phyloP scores from a whole-genome alignment of 2,113 vertebrate genomes.

The Todiramphus saurophagus region DNA sequence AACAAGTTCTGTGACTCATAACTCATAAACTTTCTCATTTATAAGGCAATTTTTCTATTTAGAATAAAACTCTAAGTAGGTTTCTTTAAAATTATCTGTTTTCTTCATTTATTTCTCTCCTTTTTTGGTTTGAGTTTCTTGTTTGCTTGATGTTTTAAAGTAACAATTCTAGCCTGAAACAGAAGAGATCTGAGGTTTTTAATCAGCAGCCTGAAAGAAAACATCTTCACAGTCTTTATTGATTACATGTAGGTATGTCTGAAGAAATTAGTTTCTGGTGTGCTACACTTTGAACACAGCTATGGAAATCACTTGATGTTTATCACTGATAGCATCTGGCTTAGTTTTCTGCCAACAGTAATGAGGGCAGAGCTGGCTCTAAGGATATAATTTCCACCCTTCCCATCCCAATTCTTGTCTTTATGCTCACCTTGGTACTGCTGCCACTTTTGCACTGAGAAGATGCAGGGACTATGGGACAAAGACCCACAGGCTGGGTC shows the following conservation, averaged over 20 bases:
- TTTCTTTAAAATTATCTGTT: background rate
- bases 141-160: background rate
- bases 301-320: background rate
- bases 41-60: background rate
- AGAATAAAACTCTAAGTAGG: background rate
- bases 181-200: background rate
- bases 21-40: background rate
- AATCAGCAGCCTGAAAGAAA: background rate
- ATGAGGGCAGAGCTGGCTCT: background rate
- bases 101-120: background rate
- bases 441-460: background rate
- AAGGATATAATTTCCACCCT: background rate
- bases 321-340: background rate
- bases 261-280: background rate
- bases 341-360: background rate
- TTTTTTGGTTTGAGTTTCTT: background rate
- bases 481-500: background rate
- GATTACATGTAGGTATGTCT: background rate
- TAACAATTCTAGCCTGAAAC: background rate
- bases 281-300: background rate
- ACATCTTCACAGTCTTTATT: background rate
- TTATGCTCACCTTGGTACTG: background rate
- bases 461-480: background rate
- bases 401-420: background rate
- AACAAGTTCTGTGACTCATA: background rate